A percentile compares a stretch with the other conserved stretches of the same genome.
Conservation (phyloP, 2,797 vertebrate species). For the Ctenosaura bakeri region DNA sequence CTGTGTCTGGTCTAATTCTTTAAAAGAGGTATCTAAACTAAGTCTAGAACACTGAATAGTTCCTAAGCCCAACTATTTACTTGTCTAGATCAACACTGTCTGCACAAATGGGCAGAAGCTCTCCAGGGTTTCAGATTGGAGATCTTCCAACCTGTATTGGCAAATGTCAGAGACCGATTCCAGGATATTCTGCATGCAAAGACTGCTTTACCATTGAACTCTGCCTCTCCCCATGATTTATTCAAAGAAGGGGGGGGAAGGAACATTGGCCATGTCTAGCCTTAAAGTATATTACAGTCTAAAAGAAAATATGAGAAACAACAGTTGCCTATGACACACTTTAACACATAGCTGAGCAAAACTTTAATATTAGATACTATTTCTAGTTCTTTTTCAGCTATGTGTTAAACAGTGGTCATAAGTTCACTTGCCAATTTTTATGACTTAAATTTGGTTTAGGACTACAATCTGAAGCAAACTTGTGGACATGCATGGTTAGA, state of each 20-base stretch:
- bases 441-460: neutral
- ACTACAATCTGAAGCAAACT: neutral
- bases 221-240: too few species aligned
- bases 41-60: too few species aligned
- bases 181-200: neutral
- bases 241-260: too few species aligned
- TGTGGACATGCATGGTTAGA: neutral
- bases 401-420: neutral
- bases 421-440: neutral
- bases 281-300: too few species aligned
- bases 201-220: too few species aligned
- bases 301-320: neutral
- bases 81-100: neutral
- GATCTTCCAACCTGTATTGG: neutral
- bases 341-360: neutral
- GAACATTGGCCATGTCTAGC: too few species aligned
- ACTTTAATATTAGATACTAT: neutral
- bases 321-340: neutral
- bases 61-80: too few species aligned
- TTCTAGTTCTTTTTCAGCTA: neutral
- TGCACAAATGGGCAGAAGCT: neutral
- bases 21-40: too few species aligned
- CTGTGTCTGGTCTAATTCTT: too few species aligned
- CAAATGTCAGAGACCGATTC: neutral
- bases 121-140: neutral